Evolutionary conservation across 2,888 invertebrate species (phyloP).

Genomic region (Clepsis dumicolana): DNA sequence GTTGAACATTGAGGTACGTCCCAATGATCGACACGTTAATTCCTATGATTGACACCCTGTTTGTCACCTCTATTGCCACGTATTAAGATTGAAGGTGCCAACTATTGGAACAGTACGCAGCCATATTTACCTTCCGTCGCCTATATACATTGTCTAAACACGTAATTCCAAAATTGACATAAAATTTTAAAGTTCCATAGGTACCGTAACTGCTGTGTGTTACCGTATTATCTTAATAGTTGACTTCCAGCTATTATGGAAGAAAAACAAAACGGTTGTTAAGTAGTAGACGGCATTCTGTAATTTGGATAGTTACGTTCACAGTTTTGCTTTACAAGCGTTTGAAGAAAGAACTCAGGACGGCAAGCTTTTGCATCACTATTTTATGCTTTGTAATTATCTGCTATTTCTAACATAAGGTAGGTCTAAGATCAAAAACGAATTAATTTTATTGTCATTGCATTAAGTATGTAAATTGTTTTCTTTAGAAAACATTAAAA

Average conservation of each 20-base stretch:
- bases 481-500: too few species aligned
- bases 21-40: too few species aligned
- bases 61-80: too few species aligned
- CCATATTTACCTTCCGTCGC: too few species aligned
- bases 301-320: conserved; percentile 52
- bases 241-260: conserved; percentile 57
- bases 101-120: too few species aligned
- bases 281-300: conserved; percentile 49
- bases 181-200: conserved; percentile 27
- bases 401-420: too few species aligned
- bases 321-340: conserved; percentile 57
- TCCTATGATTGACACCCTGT: too few species aligned
- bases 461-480: too few species aligned
- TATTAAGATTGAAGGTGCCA: too few species aligned
- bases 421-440: too few species aligned
- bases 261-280: conserved; percentile 52
- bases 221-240: conserved; percentile 52
- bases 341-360: conserved; percentile 19
- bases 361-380: background rate
- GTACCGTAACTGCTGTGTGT: conserved; percentile 27
- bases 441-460: too few species aligned
- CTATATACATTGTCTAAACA: conserved; percentile 38
- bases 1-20: background rate
- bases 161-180: conserved; percentile 40
- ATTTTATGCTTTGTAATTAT: background rate